A percentile compares a stretch with the other conserved stretches of the same genome.
phyloP scores from a whole-genome alignment of 2,888 invertebrate species.

The Stenichneumon culpator region DNA sequence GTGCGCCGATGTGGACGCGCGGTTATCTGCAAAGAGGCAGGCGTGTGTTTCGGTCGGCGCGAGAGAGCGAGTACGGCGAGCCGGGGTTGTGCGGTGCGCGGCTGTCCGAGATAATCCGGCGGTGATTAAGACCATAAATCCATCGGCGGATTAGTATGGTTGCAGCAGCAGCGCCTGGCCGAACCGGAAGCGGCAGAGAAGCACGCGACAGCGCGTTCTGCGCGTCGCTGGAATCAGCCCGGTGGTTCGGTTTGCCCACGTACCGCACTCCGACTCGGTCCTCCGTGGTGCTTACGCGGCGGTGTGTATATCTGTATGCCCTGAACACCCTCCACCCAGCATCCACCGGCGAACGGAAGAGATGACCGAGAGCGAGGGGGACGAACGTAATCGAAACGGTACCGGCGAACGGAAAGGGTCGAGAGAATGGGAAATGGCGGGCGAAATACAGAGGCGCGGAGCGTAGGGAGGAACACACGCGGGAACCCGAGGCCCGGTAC shows the following conservation, averaged over 20 bases:
- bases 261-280: slow-evolving; percentile 53
- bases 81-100: slow-evolving; percentile 79
- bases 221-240: slow-evolving; percentile 61
- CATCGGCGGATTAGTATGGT: slow-evolving; percentile 86
- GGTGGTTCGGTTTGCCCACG: slow-evolving; percentile 39
- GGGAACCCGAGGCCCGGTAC: slow-evolving; percentile 76
- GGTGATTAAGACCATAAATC: slow-evolving; percentile 89
- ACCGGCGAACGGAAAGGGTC: slow-evolving; percentile 61
- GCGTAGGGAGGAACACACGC: slow-evolving; percentile 63
- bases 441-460: slow-evolving; percentile 74
- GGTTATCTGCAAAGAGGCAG: slow-evolving; percentile 85
- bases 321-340: slow-evolving; percentile 50
- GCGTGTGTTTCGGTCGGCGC: slow-evolving; percentile 83
- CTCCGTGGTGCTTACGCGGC: slow-evolving; percentile 26
- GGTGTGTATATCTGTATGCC: slow-evolving; percentile 36
- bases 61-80: slow-evolving; percentile 54
- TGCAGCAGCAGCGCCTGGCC: slow-evolving; percentile 73
- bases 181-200: slow-evolving; percentile 72
- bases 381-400: slow-evolving; percentile 68
- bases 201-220: slow-evolving; percentile 71
- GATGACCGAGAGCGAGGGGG: slow-evolving; percentile 58
- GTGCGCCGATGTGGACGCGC: slow-evolving; percentile 73
- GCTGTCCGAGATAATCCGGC: slow-evolving; percentile 87
- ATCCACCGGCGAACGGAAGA: slow-evolving; percentile 64
- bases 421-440: slow-evolving; percentile 76